phyloP scores from a whole-genome alignment of 2,888 invertebrate species.

The Lycaena phlaeas region DNA sequence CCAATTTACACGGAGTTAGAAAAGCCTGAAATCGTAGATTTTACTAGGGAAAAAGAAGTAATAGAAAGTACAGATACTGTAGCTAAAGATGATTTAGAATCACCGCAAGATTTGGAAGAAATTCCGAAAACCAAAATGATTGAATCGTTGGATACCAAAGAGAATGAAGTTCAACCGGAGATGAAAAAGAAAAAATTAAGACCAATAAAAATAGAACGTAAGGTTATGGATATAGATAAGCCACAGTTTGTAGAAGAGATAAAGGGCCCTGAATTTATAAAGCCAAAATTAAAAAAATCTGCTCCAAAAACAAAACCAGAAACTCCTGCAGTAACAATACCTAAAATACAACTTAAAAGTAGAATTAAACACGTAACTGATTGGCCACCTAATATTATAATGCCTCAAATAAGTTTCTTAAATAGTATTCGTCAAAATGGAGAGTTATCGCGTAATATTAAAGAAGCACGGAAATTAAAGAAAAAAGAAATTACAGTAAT shows the following conservation, averaged over 20 bases:
- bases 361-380: constrained; percentile 75
- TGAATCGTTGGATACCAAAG: constrained; percentile 12
- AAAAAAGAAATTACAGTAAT: constrained; percentile 74
- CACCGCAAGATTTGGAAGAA: background rate
- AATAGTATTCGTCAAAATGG: constrained; percentile 76
- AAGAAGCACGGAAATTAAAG: constrained; percentile 78
- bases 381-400: constrained; percentile 74
- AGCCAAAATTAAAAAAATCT: constrained; percentile 80
- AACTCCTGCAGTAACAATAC: constrained; percentile 54
- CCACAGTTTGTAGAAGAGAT: constrained; percentile 75
- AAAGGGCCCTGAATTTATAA: constrained; percentile 76
- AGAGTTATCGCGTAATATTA: constrained; percentile 78
- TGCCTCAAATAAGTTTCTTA: constrained; percentile 64
- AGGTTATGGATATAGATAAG: constrained; percentile 75
- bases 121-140: background rate
- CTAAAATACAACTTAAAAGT: constrained; percentile 81
- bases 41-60: constrained; percentile 31
- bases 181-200: constrained; percentile 39
- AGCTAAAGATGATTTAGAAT: constrained; percentile 4
- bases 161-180: constrained; percentile 2
- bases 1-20: constrained; percentile 70
- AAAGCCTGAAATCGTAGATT: constrained; percentile 44
- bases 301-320: constrained; percentile 62
- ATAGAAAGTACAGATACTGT: background rate
- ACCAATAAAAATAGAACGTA: constrained; percentile 76